Base-by-base conservation (phyloP, 2,888 invertebrate genomes). In the Papilio elwesi region DNA sequence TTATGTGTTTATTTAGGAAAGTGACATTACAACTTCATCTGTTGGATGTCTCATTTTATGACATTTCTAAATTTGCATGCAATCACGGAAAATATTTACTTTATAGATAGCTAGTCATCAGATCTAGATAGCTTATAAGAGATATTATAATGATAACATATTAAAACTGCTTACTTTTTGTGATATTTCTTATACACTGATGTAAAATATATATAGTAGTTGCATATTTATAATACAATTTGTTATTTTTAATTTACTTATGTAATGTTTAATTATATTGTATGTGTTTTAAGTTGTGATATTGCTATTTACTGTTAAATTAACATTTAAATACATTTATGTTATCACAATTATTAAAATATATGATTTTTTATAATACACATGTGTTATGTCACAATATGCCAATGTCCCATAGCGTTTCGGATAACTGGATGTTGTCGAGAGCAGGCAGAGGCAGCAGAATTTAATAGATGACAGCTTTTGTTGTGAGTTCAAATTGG, bases 261-360 rank as follows among this genome's bases (percentile, higher is more conserved):
- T 55, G 16, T 68, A 68, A 55, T 15, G 0, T 55, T 63, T 70
- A 26, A 26, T 26, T 53, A 53, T 16, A 53, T 51, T 48, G 15
- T 71, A 70, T 70, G 15, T n/a, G 43, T 59, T 70, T 59, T 59
- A 72, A 52, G 52, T 72, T 72, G 71, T 72, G 71, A 71, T 71
- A 67, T 67, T 71, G 26, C 43, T 49, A 38, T 59, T 59, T 59
- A 62, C 10, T 59, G 67, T 71, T 71, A 65, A 51, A 71, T 52
- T 57, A 52, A 59, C 10, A 59, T 59, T 55, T 65, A 59, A 49
- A 26, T 62, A 47, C 43, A 66, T 71, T 71, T 71, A 57, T 38
- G 71, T 68, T 68, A 68, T 36, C 47, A 26, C 13, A 43, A 57
- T 57, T 26, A 57, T 68, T 48, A 48, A 57, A 64, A 49, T 59